Evolutionary conservation across 2,888 invertebrate species (phyloP).

Genomic region (Epiblema foenella): DNA sequence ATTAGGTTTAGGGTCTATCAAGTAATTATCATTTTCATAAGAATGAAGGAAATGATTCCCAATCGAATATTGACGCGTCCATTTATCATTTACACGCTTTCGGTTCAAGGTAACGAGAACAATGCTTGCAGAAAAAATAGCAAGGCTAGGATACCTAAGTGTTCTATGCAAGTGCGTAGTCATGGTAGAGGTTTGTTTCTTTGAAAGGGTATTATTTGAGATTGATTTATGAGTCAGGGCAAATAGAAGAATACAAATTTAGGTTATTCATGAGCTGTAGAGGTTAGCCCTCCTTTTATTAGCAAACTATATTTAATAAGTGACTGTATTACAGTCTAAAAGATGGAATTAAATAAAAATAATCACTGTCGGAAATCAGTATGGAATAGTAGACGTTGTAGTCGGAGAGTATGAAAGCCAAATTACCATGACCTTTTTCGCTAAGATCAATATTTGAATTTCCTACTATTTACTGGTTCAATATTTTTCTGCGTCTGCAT

Average conservation of each 20-base stretch:
- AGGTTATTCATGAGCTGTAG: not conserved
- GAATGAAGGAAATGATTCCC: not conserved
- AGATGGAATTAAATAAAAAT: too few relatives aligned
- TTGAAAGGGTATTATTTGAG: not conserved
- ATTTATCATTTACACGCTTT: conserved; percentile 11
- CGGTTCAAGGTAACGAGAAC: conserved; percentile 31
- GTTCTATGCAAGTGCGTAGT: not conserved
- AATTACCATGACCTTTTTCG: too few relatives aligned
- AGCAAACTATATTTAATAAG: not conserved
- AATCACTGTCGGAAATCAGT: too few relatives aligned
- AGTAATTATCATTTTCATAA: not conserved
- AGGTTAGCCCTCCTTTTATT: not conserved
- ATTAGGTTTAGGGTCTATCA: not conserved
- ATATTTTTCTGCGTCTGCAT: too few relatives aligned
- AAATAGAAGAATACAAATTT: not conserved
- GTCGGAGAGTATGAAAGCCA: too few relatives aligned
- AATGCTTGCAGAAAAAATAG: conserved; percentile 18
- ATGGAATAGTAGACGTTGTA: too few relatives aligned
- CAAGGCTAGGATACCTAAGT: conserved; percentile 4
- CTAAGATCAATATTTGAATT: too few relatives aligned
- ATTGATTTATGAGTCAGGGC: not conserved
- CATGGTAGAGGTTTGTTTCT: conserved; percentile 2
- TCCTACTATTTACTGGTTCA: too few relatives aligned
- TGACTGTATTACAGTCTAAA: too few relatives aligned
- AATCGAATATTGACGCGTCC: not conserved